Evolutionary conservation across 2,888 invertebrate species (phyloP), one percentile per base, ranked within the genome.

Genomic region (Brenthis hecate): DNA sequence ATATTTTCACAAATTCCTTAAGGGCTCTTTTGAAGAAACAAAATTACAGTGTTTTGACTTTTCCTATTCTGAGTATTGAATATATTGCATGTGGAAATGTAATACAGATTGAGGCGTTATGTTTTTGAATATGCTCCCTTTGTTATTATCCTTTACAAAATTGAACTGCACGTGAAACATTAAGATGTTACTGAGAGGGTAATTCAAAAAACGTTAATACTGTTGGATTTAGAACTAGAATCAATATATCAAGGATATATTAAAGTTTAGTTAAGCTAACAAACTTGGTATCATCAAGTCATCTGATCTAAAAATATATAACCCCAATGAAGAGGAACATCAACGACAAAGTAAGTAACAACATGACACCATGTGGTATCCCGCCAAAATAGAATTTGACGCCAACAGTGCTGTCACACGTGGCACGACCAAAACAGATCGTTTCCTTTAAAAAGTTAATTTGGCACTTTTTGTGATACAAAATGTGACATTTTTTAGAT

Each of bases 361-460:
- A 85, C 87, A 86, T 74, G 77, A 76, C 81, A 78, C 87, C 91
- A 91, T 90, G 88, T 92, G 92, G 88, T 80, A 75, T 79, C 72
- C 71, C 76, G 81, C 84, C 76, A 77, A 88, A 91, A 91, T 90
- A 89, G 88, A 89, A 83, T 75, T 79, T 81, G 83, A 83, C 83
- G 80, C 82, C 82, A 81, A 81, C 82, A 50, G 74, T 79, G 77
- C 80, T 84, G 85, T 89, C 90, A 91, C 92, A 92, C 91, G 90
- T 92, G 92, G 90, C 87, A 83, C 80, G 77, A 81, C 85, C 83
- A 84, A 88, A 91, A 92, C 91, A 88, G 89, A 92, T 91, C 86
- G 90, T 89, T 92, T 92, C 92, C 92, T 92, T 88, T 91, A 91
- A 92, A 91, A 88, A 92, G 90, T 90, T 91, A 91, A 92, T 92